Percentiles rank a stretch among this genome's conserved stretches.
phyloP scores from a whole-genome alignment of 1,140 invertebrate genomes.

The Drosophila tsacasi region DNA sequence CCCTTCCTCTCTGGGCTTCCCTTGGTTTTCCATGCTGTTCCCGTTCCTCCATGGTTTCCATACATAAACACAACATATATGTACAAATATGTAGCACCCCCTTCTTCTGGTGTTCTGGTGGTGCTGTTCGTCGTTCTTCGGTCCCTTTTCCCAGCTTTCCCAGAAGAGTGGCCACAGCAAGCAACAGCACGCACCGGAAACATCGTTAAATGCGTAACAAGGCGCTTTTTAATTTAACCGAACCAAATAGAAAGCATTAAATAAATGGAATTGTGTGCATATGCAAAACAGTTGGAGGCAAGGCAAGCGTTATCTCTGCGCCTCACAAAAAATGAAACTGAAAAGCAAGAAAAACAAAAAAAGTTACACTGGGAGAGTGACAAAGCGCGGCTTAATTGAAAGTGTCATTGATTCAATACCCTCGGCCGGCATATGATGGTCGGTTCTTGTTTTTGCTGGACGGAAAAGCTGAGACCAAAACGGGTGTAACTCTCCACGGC shows the following conservation, averaged over 20 bases:
- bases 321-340: conserved; percentile 12
- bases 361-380: not conserved
- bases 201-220: conserved; percentile 78
- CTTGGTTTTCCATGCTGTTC: conserved; percentile 1
- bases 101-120: conserved; percentile 13
- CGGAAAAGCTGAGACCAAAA: conserved; percentile 15
- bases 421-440: conserved; percentile 11
- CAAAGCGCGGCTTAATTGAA: conserved; percentile 38
- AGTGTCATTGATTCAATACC: conserved; percentile 45
- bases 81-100: not conserved
- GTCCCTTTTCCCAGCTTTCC: conserved; percentile 29
- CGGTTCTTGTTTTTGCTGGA: conserved; percentile 14
- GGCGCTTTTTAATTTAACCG: conserved; percentile 79
- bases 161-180: conserved; percentile 10
- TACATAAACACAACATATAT: not conserved
- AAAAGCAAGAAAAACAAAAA: not conserved
- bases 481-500: conserved; percentile 2
- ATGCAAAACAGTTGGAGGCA: conserved; percentile 68
- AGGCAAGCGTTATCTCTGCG: conserved; percentile 53
- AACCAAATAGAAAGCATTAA: conserved; percentile 64
- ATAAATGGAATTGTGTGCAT: conserved; percentile 76
- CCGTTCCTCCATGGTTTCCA: not conserved
- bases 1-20: conserved; percentile 5
- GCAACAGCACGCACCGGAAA: conserved; percentile 64
- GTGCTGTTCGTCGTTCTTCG: not conserved